These are phyloP conservation scores for Passer montanus DNA, from an alignment of 2,113 vertebrate species.

Conservation along the genomic window DNA sequence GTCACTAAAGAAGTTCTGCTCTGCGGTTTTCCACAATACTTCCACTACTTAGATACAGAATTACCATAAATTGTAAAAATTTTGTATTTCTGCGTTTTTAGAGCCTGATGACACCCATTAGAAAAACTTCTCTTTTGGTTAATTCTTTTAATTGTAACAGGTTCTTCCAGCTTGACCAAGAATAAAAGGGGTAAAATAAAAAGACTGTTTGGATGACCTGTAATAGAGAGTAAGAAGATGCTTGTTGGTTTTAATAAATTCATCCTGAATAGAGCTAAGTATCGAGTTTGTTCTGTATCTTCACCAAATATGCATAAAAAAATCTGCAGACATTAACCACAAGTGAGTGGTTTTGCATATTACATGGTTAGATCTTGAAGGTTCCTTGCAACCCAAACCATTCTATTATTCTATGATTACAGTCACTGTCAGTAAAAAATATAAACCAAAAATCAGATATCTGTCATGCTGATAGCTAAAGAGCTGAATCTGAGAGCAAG, in stretches of 20 bases:
- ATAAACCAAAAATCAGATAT: neutral
- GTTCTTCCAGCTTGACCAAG: neutral
- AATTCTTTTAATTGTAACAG: neutral
- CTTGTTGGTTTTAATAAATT: neutral
- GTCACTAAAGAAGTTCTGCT: neutral
- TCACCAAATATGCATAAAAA: neutral
- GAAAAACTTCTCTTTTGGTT: neutral
- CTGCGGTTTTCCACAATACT: neutral
- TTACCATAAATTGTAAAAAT: neutral
- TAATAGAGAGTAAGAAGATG: neutral
- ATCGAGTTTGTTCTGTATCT: neutral
- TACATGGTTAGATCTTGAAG: neutral
- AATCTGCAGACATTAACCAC: neutral
- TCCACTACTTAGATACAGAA: neutral
- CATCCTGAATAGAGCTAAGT: neutral
- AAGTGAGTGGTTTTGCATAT: neutral
- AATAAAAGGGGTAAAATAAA: neutral
- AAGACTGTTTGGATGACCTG: fast-evolving
- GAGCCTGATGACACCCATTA: neutral
- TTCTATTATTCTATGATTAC: neutral
- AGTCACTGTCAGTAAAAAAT: neutral
- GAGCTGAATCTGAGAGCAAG: neutral
- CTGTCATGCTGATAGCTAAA: neutral
- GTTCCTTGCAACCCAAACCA: neutral
- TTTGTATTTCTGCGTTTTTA: neutral